phyloP scores from a whole-genome alignment of 2,888 invertebrate genomes.

The Meteorus cinctellus region DNA sequence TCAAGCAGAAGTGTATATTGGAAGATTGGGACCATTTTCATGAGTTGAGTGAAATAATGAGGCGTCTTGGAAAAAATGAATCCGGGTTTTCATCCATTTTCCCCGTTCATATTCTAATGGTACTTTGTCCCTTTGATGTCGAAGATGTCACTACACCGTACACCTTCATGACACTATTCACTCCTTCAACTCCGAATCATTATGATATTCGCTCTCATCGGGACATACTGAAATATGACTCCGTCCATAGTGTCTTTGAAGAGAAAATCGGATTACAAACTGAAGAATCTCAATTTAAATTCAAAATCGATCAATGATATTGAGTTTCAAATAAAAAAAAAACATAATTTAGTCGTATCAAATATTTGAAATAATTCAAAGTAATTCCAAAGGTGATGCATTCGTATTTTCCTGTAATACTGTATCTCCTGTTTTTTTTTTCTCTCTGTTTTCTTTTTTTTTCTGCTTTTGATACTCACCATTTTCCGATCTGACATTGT shows the following conservation, averaged over 20 bases:
- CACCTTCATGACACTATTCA: not conserved
- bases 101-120: not conserved
- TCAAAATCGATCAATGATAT: not conserved
- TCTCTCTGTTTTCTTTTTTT: not conserved
- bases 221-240: not conserved
- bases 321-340: not conserved
- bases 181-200: conserved; percentile 16
- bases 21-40: not conserved
- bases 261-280: not conserved
- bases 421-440: not conserved
- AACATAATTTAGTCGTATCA: not conserved
- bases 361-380: too few species aligned
- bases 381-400: too few species aligned
- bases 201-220: not conserved
- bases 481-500: not conserved
- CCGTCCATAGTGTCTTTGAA: not conserved
- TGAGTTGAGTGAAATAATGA: not conserved
- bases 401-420: not conserved
- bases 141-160: not conserved
- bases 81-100: not conserved
- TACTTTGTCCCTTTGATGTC: not conserved
- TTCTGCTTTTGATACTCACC: not conserved
- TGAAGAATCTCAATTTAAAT: not conserved
- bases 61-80: not conserved
- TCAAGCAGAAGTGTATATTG: not conserved